Evolutionary conservation across 2,113 vertebrate species (phyloP).

Genomic region (Craseonycteris thonglongyai): DNA sequence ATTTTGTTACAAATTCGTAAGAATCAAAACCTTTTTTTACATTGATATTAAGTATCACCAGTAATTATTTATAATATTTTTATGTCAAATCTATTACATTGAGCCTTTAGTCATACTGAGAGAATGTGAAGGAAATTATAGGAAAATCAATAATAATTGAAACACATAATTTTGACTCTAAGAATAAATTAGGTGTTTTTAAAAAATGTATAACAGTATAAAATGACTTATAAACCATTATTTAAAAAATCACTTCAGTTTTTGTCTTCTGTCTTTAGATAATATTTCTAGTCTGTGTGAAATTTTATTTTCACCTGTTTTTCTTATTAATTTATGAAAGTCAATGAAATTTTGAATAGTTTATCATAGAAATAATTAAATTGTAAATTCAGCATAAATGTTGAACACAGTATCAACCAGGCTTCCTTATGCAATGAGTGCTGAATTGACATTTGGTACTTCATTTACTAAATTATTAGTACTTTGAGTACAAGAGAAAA

Average conservation of each 20-base stretch:
- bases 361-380: slow-evolving; percentile 29
- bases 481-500: not conserved
- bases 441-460: not conserved
- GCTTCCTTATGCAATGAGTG: not conserved
- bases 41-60: slow-evolving; percentile 44
- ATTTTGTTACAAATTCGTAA: slow-evolving; percentile 67
- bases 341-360: not conserved
- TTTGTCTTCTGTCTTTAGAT: not conserved
- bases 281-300: not conserved
- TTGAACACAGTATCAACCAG: not conserved
- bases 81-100: slow-evolving; percentile 9
- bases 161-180: not conserved
- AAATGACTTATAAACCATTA: slow-evolving; percentile 4
- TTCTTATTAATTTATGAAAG: not conserved
- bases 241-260: not conserved
- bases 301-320: not conserved
- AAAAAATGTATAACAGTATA: not conserved
- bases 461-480: not conserved
- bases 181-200: not conserved
- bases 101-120: not conserved
- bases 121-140: not conserved
- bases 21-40: slow-evolving; percentile 49
- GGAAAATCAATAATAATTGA: not conserved
- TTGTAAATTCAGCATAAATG: slow-evolving; percentile 11
- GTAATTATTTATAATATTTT: slow-evolving; percentile 21